Base-by-base conservation (phyloP, 1,140 invertebrate genomes). In the Belonocnema kinseyi region DNA sequence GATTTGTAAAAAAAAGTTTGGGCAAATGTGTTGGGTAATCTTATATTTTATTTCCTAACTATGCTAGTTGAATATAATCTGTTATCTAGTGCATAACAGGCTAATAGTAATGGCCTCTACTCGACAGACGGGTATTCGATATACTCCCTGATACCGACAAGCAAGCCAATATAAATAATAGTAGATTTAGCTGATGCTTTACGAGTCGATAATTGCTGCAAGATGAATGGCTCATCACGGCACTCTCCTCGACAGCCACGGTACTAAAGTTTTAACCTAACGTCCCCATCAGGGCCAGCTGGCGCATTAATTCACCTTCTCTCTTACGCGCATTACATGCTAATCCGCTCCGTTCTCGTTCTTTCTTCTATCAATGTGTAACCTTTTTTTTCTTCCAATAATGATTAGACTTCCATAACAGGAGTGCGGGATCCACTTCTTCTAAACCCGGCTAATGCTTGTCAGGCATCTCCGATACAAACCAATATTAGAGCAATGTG, bases 191-290 rank as follows among this genome's bases (percentile, higher is more conserved):
- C 61, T 54, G 58, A 71, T 70, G 76, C 76, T 80, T 83, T 84
- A 81, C 80, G 50, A 79, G 82, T 70, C 75, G 76, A 78, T 84
- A 84, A 81, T 85, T 77, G 79, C 74, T 72, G 21, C 50, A 26
- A 56, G 78, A 73, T 51, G 79, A 77, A 79, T 80, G 70, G 70
- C 66, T 33, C 46, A 70, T 16, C 61, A 66, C 61, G 50, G 53
- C 33, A 74, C 70, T 74, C 50, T 73, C 58, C 74, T 21, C 56
- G 66, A 56, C 61, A 73, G 76, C 76, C 51, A 13, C 56, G 19
- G 53, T 56, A 66, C 33, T 66, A 54, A 80, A 80, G 73, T 51
- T 61, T 51, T 50, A 56, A 73, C 19, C 73, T 73, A 71, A 70
- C 58, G 70, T 77, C 81, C 66, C 61, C 26, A 66, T 66, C 61